Evolutionary conservation across 2,113 vertebrate genomes (phyloP).

Genomic region (Pteronura brasiliensis): DNA sequence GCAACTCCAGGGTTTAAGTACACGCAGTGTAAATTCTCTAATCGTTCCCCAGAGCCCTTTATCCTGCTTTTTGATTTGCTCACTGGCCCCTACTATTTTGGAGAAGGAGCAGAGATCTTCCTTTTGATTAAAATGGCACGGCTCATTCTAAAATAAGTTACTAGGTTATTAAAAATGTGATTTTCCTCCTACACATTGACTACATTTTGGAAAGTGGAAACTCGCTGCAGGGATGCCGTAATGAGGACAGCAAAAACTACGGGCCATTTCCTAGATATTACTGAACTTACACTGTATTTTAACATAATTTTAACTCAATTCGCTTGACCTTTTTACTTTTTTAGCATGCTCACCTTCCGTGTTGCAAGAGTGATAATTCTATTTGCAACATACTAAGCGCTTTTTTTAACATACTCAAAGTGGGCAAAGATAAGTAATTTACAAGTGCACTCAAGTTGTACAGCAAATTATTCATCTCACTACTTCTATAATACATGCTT

Average conservation of each 20-base stretch:
- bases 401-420: constrained; percentile 19
- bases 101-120: not conserved
- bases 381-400: constrained; percentile 33
- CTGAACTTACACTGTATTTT: constrained; percentile 53
- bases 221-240: not conserved
- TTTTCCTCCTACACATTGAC: not conserved
- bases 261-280: constrained; percentile 56
- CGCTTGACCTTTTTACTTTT: not conserved
- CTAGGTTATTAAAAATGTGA: constrained; percentile 22
- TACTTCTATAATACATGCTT: not conserved
- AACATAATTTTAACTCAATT: not conserved
- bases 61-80: not conserved
- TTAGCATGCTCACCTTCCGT: constrained; percentile 44
- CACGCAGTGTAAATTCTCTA: not conserved
- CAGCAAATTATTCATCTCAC: not conserved
- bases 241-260: constrained; percentile 40
- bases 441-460: not conserved
- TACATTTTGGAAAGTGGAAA: not conserved
- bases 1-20: not conserved
- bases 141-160: constrained; percentile 33
- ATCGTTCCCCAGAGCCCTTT: constrained; percentile 27
- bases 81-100: not conserved
- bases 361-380: constrained; percentile 32
- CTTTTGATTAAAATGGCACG: constrained; percentile 41
- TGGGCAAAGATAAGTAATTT: constrained; percentile 45